Evolutionary conservation across 92 coral and sea anemone species (phyloP).

Genomic region (Ricordea florida): DNA sequence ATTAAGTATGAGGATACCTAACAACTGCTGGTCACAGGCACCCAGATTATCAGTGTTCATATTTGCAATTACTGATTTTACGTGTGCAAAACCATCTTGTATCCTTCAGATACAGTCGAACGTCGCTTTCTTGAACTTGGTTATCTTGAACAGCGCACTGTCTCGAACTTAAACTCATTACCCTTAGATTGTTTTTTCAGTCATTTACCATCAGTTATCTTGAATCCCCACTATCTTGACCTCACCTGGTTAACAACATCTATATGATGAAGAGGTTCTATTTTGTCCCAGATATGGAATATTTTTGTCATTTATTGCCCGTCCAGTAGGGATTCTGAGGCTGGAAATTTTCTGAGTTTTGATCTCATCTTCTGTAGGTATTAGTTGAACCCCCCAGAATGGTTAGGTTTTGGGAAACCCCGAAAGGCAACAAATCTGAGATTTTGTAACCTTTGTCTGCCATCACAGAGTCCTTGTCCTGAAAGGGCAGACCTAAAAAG

Average conservation of each 20-base stretch:
- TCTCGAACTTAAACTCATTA: too few relatives aligned
- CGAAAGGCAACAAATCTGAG: conserved; percentile 50
- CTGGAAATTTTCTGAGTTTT: conserved; percentile 30
- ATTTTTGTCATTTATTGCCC: conserved; percentile 21
- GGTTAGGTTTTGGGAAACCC: conserved; percentile 41
- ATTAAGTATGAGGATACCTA: too few relatives aligned
- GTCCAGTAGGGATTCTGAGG: conserved; percentile 6
- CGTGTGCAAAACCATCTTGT: too few relatives aligned
- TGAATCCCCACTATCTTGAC: too few relatives aligned
- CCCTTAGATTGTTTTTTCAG: too few relatives aligned
- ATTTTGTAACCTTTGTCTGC: conserved; percentile 61
- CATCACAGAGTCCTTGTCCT: conserved; percentile 51
- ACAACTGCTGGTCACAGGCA: too few relatives aligned
- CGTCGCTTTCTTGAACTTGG: too few relatives aligned
- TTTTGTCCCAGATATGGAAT: conserved; percentile 18
- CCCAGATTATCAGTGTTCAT: too few relatives aligned
- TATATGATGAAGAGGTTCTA: conserved; percentile 9
- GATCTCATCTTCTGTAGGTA: conserved; percentile 19
- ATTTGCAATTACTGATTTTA: too few relatives aligned
- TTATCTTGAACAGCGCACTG: too few relatives aligned
- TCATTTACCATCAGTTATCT: too few relatives aligned
- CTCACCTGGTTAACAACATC: conserved; percentile 19
- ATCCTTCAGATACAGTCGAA: too few relatives aligned
- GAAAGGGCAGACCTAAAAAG: conserved; percentile 35
- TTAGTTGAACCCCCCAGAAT: background rate